Evolutionary conservation across 1,140 invertebrate species (phyloP), one percentile per base, ranked within the genome.

Genomic region (Uloborus diversus): DNA sequence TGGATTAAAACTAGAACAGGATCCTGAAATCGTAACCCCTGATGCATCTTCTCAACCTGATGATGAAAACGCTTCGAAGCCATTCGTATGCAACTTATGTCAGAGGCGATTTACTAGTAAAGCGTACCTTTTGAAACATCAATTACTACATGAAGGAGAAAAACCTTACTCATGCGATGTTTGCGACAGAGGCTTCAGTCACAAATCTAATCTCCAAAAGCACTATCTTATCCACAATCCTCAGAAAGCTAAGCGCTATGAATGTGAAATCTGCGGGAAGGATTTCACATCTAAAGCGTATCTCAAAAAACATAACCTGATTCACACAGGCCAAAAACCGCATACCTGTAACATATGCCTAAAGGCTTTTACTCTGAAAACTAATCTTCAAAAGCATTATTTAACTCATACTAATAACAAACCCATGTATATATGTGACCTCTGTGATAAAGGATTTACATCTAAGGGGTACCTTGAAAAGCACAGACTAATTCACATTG

Each of bases 361-460:
- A 82, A 90, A 90, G 81, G 90, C 90, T 79, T 89, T 85, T 80
- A 82, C 82, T 3, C 70, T 84, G 28, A 66, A 82, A 51, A 84
- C 83, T 84, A 82, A 86, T 89, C 28, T 89, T 88, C 85, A 84
- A 66, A 84, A 84, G 17, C 85, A 92, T 85, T 88, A 90, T 80
- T 88, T 90, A 80, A 88, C 86, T 20, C 91, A 92, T 82, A 88
- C 89, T 32, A 90, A 91, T 79, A 89, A 90, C 7, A 91, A 91
- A 81, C 91, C 90, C 59, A 28, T 78, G 49, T 91, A 89, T 84
- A 85, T 91, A 0, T 93, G 92, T 85, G 90, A 91, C 82, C 90
- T 93, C 33, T 94, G 94, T 86, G 87, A 89, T 14, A 95, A 96
- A 87, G 90, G 92, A 68, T 90, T 96, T 49, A 90, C 90, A 0